Base-by-base conservation (phyloP, 1,140 invertebrate species). In the Thaumetopoea pityocampa region DNA sequence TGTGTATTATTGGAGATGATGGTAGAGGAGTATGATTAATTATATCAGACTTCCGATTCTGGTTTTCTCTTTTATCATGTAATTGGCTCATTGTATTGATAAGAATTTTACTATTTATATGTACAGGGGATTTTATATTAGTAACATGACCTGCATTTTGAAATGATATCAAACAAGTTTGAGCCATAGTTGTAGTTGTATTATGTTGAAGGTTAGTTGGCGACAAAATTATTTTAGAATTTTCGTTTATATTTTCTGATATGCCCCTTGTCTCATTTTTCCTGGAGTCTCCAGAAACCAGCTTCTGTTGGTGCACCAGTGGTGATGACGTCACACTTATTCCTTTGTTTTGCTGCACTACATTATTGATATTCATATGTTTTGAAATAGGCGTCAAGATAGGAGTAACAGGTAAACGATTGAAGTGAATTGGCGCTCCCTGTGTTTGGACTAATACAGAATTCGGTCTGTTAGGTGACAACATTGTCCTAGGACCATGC, bases 351-450 rank as follows among this genome's bases (percentile, higher is more conserved):
- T 88, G 86, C 40, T 83, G 85, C 15, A 88, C 51, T 29, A 87
- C 56, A 42, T 84, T 88, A 19, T 76, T 85, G 1, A 73, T 41
- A 70, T 76, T 85, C n/a, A 87, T 38, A 40, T 87, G 83, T 73
- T 89, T 89, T 2, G 87, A 78, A 41, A 87, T 85, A 6, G 85
- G 79, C 18, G 85, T 65, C 36, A 88, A 67, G 11, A 89, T 84
- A 6, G 88, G 81, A 14, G 87, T 86, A 16, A 88, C 85, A 17
- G 88, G 86, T 18, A 89, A 62, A 36, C 86, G 60, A 43, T 82
- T 86, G 20, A 85, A 77, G 53, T 83, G 79, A 22, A 84, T 61
- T 14, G 74, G 74, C 1, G 71, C 27, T 18, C 72, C 76, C 60
- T 82, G 73, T 5, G 81, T 73, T 64, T 84, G 79, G 3, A 85